Evolutionary conservation across 1,140 invertebrate genomes (phyloP).

Genomic region (Eufriesea mexicana): DNA sequence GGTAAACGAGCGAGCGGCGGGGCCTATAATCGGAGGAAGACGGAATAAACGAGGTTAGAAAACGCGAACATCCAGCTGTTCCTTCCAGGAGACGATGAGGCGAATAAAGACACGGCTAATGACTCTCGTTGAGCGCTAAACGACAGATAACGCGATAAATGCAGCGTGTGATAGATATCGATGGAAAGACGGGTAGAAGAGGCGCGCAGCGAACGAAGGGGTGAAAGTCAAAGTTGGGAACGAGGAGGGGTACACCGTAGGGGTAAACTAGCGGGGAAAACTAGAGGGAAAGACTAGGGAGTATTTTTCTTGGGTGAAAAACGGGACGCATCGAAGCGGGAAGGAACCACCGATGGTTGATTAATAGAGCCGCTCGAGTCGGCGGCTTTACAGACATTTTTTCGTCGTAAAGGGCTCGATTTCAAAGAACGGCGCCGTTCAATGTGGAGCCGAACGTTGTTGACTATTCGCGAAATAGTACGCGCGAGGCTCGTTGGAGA

Average conservation of each 20-base stretch:
- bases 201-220: not conserved
- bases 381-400: conserved; percentile 43
- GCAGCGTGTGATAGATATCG: not conserved
- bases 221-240: conserved; percentile 45
- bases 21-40: not conserved
- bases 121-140: not conserved
- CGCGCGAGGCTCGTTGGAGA: conserved; percentile 9
- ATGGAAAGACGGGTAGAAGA: not conserved
- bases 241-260: not conserved
- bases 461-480: conserved; percentile 41
- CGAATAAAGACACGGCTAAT: not conserved
- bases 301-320: conserved; percentile 55
- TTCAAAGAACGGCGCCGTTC: conserved; percentile 35
- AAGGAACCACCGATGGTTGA: conserved; percentile 42
- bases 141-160: not conserved
- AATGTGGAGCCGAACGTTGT: conserved; percentile 31
- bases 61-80: too few species aligned
- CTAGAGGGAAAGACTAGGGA: not conserved
- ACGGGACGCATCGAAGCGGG: conserved; percentile 43
- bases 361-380: conserved; percentile 50
- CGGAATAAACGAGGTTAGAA: not conserved
- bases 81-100: not conserved
- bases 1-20: not conserved
- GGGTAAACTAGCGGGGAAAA: not conserved
- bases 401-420: conserved; percentile 33